A percentile compares a stretch with the other conserved stretches of the same genome.
Evolutionary conservation across 2,113 vertebrate genomes (phyloP).

Genomic region (Platycercus adscitus): DNA sequence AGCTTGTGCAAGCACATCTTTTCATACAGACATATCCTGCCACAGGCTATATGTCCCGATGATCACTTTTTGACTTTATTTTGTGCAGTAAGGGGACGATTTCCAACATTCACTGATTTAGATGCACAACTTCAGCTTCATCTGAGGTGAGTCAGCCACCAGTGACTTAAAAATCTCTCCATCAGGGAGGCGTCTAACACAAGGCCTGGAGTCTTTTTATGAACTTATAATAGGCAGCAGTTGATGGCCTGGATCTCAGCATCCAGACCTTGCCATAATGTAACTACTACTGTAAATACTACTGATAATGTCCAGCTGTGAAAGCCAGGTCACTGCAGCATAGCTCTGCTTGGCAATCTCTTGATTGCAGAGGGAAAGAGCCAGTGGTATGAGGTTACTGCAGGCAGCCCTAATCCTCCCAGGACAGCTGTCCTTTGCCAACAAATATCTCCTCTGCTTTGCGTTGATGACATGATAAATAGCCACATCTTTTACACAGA

Average conservation of each 20-base stretch:
- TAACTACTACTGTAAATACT: background rate
- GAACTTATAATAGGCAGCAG: background rate
- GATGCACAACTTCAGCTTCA: background rate
- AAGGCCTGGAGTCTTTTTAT: background rate
- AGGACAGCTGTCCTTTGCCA: background rate
- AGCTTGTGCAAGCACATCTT: background rate
- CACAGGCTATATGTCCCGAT: fast-evolving
- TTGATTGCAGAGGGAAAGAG: background rate
- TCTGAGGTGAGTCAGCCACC: background rate
- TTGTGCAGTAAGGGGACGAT: background rate
- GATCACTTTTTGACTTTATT: background rate
- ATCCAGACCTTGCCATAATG: background rate
- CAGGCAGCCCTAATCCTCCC: background rate
- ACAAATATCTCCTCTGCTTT: background rate
- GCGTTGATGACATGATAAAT: background rate
- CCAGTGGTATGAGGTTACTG: fast-evolving
- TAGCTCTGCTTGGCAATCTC: background rate
- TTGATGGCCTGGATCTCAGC: background rate
- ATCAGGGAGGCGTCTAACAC: background rate
- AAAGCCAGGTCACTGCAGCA: background rate
- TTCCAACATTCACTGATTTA: background rate
- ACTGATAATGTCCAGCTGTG: background rate
- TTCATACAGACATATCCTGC: background rate
- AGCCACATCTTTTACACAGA: background rate
- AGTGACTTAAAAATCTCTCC: background rate